These are phyloP conservation scores for Chromobotia macracanthus DNA, from an alignment of 2,797 vertebrate species.

Conservation along the genomic window DNA sequence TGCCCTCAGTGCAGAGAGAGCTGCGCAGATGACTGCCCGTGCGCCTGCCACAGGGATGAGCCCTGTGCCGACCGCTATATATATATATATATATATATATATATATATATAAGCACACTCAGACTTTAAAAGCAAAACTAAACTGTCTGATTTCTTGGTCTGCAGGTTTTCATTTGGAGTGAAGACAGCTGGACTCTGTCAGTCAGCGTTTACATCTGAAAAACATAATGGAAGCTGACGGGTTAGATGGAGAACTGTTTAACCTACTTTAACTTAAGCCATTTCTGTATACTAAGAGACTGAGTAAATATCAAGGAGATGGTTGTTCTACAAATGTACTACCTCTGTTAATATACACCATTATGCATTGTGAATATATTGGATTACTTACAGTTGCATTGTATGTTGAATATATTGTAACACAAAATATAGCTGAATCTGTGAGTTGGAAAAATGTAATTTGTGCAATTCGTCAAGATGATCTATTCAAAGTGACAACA, in stretches of 20 bases:
- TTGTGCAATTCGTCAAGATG: conserved; percentile 18
- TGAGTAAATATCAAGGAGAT: conserved; percentile 12
- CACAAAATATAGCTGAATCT: neutral
- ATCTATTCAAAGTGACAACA: conserved; percentile 3
- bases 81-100: no score
- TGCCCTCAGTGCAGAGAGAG: conserved; percentile 62
- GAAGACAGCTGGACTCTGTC: conserved; percentile 18
- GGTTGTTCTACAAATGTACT: neutral
- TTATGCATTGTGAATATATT: neutral
- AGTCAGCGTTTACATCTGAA: neutral
- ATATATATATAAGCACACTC: no score
- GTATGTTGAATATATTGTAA: neutral
- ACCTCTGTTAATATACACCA: neutral
- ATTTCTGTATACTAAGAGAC: conserved; percentile 24
- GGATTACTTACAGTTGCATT: neutral
- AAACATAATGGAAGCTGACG: conserved; percentile 11
- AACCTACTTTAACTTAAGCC: conserved; percentile 21
- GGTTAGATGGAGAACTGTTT: conserved; percentile 38
- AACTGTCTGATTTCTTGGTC: conserved; percentile 25
- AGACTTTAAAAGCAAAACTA: neutral
- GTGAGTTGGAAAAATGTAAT: neutral
- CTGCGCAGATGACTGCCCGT: conserved; percentile 47
- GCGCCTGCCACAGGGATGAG: conserved; percentile 56
- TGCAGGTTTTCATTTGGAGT: conserved; percentile 49
- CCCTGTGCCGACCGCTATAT: conserved; percentile 69